A percentile compares a stretch with the other conserved stretches of the same genome.
These are phyloP conservation scores for Nothoprocta pentlandii DNA, from an alignment of 2,113 vertebrate species.

Conservation along the genomic window DNA sequence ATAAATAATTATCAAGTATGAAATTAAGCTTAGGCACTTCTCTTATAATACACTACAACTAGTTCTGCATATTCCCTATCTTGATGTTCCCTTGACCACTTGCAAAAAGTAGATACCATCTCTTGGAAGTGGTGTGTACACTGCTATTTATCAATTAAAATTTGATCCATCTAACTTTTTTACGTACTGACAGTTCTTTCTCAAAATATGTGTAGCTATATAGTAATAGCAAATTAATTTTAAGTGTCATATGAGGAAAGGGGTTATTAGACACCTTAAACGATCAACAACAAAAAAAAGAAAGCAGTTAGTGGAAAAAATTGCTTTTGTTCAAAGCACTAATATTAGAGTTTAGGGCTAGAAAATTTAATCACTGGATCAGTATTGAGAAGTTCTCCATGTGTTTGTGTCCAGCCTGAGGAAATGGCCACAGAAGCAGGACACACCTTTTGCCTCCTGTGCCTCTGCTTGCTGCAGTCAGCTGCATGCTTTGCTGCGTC, in stretches of 20 bases:
- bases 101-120: background rate
- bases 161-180: background rate
- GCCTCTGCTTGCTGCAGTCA: background rate
- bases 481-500: conserved; percentile 21
- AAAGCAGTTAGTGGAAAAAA: background rate
- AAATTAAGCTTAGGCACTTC: background rate
- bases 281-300: background rate
- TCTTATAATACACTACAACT: background rate
- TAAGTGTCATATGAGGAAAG: background rate
- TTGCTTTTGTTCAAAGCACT: background rate
- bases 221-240: background rate
- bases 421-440: background rate
- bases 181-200: background rate
- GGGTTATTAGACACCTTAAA: background rate
- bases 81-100: background rate
- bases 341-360: background rate
- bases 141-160: background rate
- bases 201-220: background rate
- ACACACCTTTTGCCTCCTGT: conserved; percentile 4
- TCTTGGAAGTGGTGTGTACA: background rate
- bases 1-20: background rate
- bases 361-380: background rate
- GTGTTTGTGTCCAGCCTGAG: background rate
- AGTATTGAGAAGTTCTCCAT: background rate
- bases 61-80: background rate